These are phyloP conservation scores for Leptinotarsa tumamoca DNA, from an alignment of 2,888 invertebrate species.

Conservation along the genomic window DNA sequence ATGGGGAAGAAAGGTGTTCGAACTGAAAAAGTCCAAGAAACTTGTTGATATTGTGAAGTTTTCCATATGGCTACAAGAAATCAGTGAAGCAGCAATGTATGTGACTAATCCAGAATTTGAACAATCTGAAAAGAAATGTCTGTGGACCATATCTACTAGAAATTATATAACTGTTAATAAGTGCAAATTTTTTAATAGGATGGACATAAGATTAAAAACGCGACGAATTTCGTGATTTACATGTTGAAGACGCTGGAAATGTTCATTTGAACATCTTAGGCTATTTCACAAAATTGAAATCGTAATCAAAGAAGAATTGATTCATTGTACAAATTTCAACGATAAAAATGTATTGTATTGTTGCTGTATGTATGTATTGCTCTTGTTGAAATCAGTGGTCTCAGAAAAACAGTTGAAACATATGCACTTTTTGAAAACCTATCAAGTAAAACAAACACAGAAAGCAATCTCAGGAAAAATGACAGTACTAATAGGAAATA, in stretches of 20 bases:
- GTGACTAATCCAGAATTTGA: neutral
- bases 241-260: neutral
- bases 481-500: too few species aligned
- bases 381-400: slow-evolving; percentile 18
- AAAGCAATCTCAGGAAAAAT: too few species aligned
- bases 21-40: neutral
- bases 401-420: neutral
- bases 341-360: slow-evolving; percentile 2
- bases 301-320: too few species aligned
- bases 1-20: slow-evolving; percentile 8
- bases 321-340: neutral
- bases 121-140: neutral
- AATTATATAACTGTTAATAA: slow-evolving; percentile 1
- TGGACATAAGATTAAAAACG: slow-evolving; percentile 16
- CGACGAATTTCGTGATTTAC: neutral
- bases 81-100: slow-evolving; percentile 6
- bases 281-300: neutral
- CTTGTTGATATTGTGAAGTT: slow-evolving; percentile 11
- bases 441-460: too few species aligned
- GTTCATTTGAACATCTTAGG: neutral
- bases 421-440: slow-evolving; percentile 25
- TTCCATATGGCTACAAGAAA: slow-evolving; percentile 20
- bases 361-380: slow-evolving; percentile 9
- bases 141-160: neutral
- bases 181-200: slow-evolving; percentile 20